These are phyloP conservation scores for Selenia dentaria DNA, from an alignment of 2,888 invertebrate species.

Conservation along the genomic window DNA sequence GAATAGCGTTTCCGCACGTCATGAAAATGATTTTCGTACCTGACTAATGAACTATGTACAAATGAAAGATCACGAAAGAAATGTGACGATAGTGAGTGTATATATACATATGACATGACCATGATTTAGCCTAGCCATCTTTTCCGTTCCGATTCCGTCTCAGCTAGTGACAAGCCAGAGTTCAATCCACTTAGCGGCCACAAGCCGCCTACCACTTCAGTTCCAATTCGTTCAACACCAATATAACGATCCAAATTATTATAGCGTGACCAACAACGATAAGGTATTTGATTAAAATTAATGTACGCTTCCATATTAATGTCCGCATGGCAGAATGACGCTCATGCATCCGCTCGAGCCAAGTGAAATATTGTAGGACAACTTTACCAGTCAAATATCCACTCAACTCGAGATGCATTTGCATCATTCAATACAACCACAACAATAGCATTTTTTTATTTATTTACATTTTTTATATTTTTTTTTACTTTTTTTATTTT, in stretches of 20 bases:
- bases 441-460: neutral
- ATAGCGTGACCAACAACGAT: slow-evolving; percentile 15
- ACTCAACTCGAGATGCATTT: too few relatives aligned
- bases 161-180: neutral
- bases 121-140: slow-evolving; percentile 5
- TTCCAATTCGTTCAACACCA: slow-evolving; percentile 3
- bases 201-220: neutral
- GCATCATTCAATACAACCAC: too few relatives aligned
- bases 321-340: too few relatives aligned
- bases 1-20: neutral
- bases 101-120: slow-evolving; percentile 9
- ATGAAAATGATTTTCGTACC: neutral
- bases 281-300: slow-evolving; percentile 4
- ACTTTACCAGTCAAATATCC: too few relatives aligned
- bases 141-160: neutral
- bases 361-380: too few relatives aligned
- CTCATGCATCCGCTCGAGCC: too few relatives aligned
- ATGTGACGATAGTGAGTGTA: neutral
- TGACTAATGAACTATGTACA: slow-evolving; percentile 11
- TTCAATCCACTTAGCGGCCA: slow-evolving; percentile 3
- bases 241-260: neutral
- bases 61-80: neutral
- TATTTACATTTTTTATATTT: slow-evolving; percentile 4
- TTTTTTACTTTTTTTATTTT: slow-evolving; percentile 3
- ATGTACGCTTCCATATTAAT: neutral